A percentile compares a stretch with the other conserved stretches of the same genome.
phyloP scores from a whole-genome alignment of 1,140 invertebrate species.

The Calliopsis andreniformis region DNA sequence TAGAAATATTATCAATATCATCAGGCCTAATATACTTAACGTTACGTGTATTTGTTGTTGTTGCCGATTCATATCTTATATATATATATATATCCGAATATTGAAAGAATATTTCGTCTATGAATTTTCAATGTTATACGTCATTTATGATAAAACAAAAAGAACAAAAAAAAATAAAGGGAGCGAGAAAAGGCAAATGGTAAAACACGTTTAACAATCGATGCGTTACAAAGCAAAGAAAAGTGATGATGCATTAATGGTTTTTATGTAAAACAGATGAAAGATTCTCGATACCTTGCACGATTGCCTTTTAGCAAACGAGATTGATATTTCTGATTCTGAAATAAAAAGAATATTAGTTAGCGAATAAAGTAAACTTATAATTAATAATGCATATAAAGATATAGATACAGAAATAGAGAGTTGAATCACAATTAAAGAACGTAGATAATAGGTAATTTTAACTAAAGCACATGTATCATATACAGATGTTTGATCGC shows the following conservation, averaged over 20 bases:
- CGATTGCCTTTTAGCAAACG: conserved; percentile 60
- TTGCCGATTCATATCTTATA: conserved; percentile 77
- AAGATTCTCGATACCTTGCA: conserved; percentile 33
- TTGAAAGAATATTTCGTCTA: conserved; percentile 74
- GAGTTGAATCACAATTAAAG: not conserved
- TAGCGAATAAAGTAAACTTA: not conserved
- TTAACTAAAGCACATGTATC: conserved; percentile 1
- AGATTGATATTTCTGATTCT: conserved; percentile 65
- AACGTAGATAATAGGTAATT: not conserved
- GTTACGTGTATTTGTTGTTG: conserved; percentile 80
- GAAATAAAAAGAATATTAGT: not conserved
- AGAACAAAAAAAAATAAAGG: conserved; percentile 13
- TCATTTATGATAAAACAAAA: conserved; percentile 53
- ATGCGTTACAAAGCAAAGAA: not conserved
- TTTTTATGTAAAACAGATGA: conserved; percentile 60
- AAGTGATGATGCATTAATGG: conserved; percentile 41
- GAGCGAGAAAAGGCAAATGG: conserved; percentile 4
- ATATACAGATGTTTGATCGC: not conserved
- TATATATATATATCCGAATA: conserved; percentile 65
- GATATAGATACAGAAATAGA: conserved; percentile 4
- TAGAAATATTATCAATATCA: conserved; percentile 72
- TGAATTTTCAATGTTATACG: conserved; percentile 76
- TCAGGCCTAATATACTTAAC: conserved; percentile 81
- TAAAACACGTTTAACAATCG: conserved; percentile 20
- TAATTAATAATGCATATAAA: not conserved